Conservation (phyloP, 2,888 invertebrate genomes). For the Plagodis dolabraria region DNA sequence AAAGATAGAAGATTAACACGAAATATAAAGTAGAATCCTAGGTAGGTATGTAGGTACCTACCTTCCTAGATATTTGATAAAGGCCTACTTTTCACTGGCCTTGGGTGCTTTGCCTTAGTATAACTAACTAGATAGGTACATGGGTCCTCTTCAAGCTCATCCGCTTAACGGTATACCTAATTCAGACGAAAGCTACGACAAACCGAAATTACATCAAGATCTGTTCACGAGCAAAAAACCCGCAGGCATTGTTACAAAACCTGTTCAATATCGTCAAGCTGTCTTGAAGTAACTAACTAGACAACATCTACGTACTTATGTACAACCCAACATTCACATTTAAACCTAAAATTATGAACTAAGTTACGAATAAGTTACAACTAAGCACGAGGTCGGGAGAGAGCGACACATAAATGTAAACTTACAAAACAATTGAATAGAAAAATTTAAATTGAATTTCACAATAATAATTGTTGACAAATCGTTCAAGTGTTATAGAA, state of each 20-base stretch:
- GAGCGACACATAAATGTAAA: conserved; percentile 45
- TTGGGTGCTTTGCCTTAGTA: background rate
- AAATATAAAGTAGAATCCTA: too few relatives aligned
- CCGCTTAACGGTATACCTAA: conserved; percentile 33
- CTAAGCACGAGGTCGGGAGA: conserved; percentile 29
- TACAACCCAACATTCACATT: conserved; percentile 25
- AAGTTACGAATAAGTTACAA: background rate
- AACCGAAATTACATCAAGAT: conserved; percentile 29
- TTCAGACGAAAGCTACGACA: conserved; percentile 28
- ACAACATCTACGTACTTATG: conserved; percentile 22
- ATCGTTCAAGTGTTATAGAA: conserved; percentile 59
- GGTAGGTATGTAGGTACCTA: too few relatives aligned
- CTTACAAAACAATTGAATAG: conserved; percentile 48
- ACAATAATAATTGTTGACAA: conserved; percentile 68
- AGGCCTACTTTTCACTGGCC: background rate
- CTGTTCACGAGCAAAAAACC: conserved; percentile 30
- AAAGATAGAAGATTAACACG: too few relatives aligned
- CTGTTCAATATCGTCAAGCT: conserved; percentile 25
- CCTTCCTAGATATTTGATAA: too few relatives aligned
- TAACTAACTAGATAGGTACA: background rate
- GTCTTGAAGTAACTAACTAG: conserved; percentile 31
- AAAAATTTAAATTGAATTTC: conserved; percentile 43
- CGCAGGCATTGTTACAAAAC: conserved; percentile 41
- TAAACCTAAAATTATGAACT: conserved; percentile 15
- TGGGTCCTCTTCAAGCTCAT: conserved; percentile 8